These are phyloP conservation scores for Psammodynastes pulverulentus DNA, from an alignment of 2,113 vertebrate genomes.

Conservation along the genomic window DNA sequence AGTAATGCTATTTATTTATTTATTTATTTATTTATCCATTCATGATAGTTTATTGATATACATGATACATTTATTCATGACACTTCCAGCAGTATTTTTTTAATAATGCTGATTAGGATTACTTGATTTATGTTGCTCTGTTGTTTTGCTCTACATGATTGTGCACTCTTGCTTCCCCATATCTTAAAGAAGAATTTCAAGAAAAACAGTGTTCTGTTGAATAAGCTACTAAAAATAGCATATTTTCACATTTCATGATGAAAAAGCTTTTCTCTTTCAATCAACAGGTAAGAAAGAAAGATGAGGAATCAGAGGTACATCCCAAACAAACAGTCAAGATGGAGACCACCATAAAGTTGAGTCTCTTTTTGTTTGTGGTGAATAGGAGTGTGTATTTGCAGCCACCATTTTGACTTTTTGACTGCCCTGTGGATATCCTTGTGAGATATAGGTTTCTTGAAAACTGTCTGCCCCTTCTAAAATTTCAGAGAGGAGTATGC, in stretches of 20 bases:
- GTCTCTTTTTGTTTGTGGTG: not conserved
- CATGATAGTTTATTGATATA: not conserved
- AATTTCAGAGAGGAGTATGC: not conserved
- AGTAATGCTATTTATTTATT: not conserved
- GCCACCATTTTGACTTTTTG: not conserved
- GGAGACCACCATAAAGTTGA: not conserved
- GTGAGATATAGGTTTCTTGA: not conserved
- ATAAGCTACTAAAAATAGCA: not conserved
- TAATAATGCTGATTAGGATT: not conserved
- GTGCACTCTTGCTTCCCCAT: not conserved
- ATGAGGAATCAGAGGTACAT: not conserved
- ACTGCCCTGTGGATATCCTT: not conserved
- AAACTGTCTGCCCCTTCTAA: not conserved
- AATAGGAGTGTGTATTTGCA: not conserved
- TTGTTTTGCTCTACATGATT: not conserved
- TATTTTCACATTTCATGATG: not conserved
- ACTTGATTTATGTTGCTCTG: not conserved
- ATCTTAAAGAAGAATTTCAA: not conserved
- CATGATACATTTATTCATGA: not conserved
- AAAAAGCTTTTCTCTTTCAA: not conserved
- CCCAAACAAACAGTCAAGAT: not conserved
- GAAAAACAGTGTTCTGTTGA: not conserved
- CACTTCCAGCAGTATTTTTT: not conserved
- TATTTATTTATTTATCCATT: not conserved
- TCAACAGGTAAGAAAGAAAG: not conserved